Conservation (phyloP, 2,888 invertebrate species). For the Herminia tarsipennalis region DNA sequence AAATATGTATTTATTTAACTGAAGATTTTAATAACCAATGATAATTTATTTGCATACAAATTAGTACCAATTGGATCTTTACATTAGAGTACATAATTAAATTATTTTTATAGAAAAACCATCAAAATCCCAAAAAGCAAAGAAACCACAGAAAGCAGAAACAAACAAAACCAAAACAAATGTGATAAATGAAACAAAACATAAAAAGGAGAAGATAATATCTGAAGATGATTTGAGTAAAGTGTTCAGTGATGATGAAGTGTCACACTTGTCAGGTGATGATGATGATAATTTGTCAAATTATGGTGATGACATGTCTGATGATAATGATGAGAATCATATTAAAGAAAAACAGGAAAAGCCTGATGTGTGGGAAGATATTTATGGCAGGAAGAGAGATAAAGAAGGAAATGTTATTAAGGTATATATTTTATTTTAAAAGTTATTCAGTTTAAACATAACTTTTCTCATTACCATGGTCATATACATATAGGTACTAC, state of each 20-base stretch:
- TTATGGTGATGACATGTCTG: conserved; percentile 39
- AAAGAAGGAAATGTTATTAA: conserved; percentile 91
- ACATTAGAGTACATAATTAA: neutral
- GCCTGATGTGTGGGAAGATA: conserved; percentile 92
- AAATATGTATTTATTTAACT: no score
- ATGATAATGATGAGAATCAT: conserved; percentile 27
- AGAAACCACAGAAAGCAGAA: conserved; percentile 29
- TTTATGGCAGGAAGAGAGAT: conserved; percentile 95
- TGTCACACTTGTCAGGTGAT: conserved; percentile 72
- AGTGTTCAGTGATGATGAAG: conserved; percentile 80
- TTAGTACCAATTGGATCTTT: no score
- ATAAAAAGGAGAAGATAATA: conserved; percentile 54
- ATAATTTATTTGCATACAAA: no score
- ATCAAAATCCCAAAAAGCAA: conserved; percentile 34
- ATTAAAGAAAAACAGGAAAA: conserved; percentile 57
- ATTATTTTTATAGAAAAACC: conserved; percentile 52
- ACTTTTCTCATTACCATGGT: no score
- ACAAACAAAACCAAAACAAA: conserved; percentile 22
- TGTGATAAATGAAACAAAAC: conserved; percentile 7
- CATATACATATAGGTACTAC: no score
- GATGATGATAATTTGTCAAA: conserved; percentile 44
- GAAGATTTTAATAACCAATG: no score
- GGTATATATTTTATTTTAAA: conserved; percentile 58
- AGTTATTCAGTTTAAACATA: neutral
- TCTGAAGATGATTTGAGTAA: conserved; percentile 64